phyloP scores from a whole-genome alignment of 2,888 invertebrate species.

The Hipparchia semele region DNA sequence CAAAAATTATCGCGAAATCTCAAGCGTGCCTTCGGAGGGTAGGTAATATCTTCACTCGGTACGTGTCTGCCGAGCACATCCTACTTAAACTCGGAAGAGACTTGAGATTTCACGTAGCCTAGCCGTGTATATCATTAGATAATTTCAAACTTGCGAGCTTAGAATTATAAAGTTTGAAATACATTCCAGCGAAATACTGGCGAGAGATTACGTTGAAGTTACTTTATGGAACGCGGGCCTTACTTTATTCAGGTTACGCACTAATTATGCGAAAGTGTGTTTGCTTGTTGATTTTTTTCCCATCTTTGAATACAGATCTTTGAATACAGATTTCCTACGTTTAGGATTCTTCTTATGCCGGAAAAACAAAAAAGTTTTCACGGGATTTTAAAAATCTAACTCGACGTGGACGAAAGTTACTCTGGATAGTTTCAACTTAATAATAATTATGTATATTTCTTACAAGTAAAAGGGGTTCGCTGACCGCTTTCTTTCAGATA shows the following conservation, averaged over 20 bases:
- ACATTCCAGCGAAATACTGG: conserved; percentile 21
- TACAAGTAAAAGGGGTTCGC: no score
- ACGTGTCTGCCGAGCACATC: conserved; percentile 20
- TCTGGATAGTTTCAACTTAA: no score
- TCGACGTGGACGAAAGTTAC: no score
- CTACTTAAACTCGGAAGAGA: conserved; percentile 19
- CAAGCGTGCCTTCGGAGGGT: conserved; percentile 11
- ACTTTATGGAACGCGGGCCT: conserved; percentile 10
- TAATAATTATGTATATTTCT: no score
- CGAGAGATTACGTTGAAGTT: conserved; percentile 25
- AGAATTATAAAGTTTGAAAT: conserved; percentile 30
- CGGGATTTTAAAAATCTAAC: no score
- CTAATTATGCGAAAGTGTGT: background rate
- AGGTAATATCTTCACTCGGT: conserved; percentile 14
- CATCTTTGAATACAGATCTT: no score
- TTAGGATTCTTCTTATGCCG: no score
- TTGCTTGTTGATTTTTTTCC: background rate
- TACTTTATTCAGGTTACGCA: background rate
- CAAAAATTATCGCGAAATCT: conserved; percentile 14
- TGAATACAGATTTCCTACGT: no score
- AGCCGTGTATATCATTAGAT: conserved; percentile 29
- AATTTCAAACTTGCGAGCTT: conserved; percentile 32
- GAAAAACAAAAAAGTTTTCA: no score
- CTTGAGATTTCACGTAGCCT: conserved; percentile 25
- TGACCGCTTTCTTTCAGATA: no score